Percentiles rank a stretch among this genome's conserved stretches.
These are phyloP conservation scores for Amazona ochrocephala DNA, from an alignment of 2,797 vertebrate species.

Conservation along the genomic window DNA sequence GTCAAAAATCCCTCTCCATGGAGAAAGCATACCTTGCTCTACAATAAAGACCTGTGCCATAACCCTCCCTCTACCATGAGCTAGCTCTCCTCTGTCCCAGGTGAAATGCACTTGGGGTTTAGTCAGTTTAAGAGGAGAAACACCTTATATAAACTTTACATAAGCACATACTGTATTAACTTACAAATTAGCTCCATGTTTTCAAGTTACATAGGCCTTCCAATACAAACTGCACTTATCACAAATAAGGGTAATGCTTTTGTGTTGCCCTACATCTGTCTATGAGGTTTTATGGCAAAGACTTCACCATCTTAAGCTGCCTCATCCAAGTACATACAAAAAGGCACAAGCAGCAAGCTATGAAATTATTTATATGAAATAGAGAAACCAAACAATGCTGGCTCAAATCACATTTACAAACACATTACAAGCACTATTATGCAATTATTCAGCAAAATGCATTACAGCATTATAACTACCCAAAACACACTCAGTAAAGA, in stretches of 20 bases:
- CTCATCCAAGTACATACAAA: not conserved
- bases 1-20: not conserved
- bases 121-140: not conserved
- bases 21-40: not conserved
- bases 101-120: not conserved
- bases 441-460: not conserved
- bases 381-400: not conserved
- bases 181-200: not conserved
- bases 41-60: not conserved
- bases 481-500: not conserved
- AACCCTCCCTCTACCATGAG: not conserved
- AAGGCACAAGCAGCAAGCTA: not conserved
- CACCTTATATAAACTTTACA: not conserved
- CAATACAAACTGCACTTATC: not conserved
- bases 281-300: not conserved
- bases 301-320: not conserved
- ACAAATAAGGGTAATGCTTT: not conserved
- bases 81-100: not conserved
- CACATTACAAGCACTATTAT: not conserved
- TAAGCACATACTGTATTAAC: not conserved
- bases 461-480: not conserved
- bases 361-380: not conserved
- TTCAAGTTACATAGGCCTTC: not conserved
- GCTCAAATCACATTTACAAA: not conserved
- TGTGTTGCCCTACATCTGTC: not conserved